phyloP scores from a whole-genome alignment of 1,140 invertebrate genomes.

The Drosophila tsacasi region DNA sequence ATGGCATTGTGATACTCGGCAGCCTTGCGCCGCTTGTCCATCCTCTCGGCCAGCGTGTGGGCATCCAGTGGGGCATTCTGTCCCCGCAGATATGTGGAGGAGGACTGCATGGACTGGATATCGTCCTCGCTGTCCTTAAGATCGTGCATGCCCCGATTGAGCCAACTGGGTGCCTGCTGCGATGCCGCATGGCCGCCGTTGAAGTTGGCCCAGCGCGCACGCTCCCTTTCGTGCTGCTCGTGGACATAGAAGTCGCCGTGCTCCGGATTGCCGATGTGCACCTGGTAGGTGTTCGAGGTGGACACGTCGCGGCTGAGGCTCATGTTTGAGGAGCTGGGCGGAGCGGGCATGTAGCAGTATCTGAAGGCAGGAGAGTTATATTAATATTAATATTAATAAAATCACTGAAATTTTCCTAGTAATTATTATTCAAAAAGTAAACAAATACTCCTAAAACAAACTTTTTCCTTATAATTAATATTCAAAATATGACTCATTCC shows the following conservation, averaged over 20 bases:
- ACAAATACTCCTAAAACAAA: no score
- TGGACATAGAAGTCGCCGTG: slow-evolving; percentile 69
- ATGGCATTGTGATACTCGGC: slow-evolving; percentile 89
- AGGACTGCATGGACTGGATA: slow-evolving; percentile 83
- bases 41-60: slow-evolving; percentile 87
- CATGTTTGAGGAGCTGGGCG: slow-evolving; percentile 67
- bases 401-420: neutral
- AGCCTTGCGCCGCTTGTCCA: slow-evolving; percentile 88
- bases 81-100: slow-evolving; percentile 87
- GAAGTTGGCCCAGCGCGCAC: slow-evolving; percentile 88
- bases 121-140: slow-evolving; percentile 83
- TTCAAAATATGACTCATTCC: neutral
- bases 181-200: slow-evolving; percentile 31
- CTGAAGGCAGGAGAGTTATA: slow-evolving; percentile 2
- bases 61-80: slow-evolving; percentile 89
- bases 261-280: slow-evolving; percentile 69
- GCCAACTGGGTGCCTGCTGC: slow-evolving; percentile 68
- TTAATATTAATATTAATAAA: neutral
- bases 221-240: slow-evolving; percentile 86
- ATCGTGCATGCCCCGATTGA: slow-evolving; percentile 75
- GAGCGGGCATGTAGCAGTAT: slow-evolving; percentile 55
- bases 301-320: slow-evolving; percentile 78
- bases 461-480: no score
- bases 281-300: slow-evolving; percentile 79
- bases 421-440: neutral